A percentile compares a stretch with the other conserved stretches of the same genome.
Evolutionary conservation across 2,113 vertebrate genomes (phyloP).

Genomic region (Otocyon megalotis): DNA sequence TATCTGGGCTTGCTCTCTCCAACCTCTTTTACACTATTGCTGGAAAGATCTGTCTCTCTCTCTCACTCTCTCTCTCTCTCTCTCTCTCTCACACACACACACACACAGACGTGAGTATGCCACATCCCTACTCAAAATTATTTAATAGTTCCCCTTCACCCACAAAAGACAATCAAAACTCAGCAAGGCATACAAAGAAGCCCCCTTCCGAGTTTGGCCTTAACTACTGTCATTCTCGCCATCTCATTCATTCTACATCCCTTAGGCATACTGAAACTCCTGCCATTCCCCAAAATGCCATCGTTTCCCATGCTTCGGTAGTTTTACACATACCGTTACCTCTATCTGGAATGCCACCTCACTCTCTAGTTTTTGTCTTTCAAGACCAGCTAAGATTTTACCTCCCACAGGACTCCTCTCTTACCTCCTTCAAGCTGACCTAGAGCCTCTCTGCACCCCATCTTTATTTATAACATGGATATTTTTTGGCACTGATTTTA

Average conservation of each 20-base stretch:
- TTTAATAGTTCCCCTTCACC: neutral
- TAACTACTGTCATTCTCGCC: neutral
- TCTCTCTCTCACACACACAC: neutral
- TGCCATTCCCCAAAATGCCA: neutral
- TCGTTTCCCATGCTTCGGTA: neutral
- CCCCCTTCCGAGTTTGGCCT: neutral
- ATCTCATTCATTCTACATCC: neutral
- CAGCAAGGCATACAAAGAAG: neutral
- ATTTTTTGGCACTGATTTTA: slow-evolving; percentile 10
- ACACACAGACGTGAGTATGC: neutral
- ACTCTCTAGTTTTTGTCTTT: neutral
- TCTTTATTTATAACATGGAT: neutral
- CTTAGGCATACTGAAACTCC: neutral
- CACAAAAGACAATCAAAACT: slow-evolving; percentile 9
- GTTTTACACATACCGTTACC: neutral
- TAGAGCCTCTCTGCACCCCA: neutral
- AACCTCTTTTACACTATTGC: neutral
- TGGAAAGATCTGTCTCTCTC: neutral
- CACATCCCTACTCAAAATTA: slow-evolving; percentile 29
- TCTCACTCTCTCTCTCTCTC: neutral
- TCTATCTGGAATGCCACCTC: neutral
- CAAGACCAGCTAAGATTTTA: neutral
- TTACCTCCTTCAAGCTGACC: neutral
- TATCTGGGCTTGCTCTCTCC: neutral
- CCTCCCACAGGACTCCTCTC: neutral